Evolutionary conservation across 1,140 invertebrate genomes (phyloP), one percentile per base, ranked within the genome.

Genomic region (Pachypsylla venusta): DNA sequence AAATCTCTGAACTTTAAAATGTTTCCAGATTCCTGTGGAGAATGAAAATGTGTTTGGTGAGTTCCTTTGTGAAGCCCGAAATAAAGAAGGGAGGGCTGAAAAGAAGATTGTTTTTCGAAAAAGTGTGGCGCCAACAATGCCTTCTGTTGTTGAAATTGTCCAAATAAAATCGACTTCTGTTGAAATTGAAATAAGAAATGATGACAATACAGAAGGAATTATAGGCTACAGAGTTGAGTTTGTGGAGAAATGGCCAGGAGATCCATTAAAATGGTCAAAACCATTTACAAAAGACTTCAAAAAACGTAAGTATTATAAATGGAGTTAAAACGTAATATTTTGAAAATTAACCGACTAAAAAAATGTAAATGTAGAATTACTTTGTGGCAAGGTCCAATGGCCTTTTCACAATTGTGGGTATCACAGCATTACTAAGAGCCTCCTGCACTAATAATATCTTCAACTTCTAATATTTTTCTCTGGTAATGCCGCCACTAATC

Each of bases 221-320:
- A 5, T 48, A 19, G 42, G 42, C n/a, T 48, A 48, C 42, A 48
- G 42, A 22, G 42, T 48, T 7, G 42, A 48, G 42, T 48, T 48
- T 48, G 42, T 48, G 42, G 42, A 48, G 42, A 48, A 48, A 48
- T 48, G 42, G 42, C 42, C 42, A n/a, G 42, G 42, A n/a, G 42
- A 48, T 48, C 42, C 42, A 4, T 22, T 48, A 4, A 48, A 48
- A 48, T 48, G 42, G 42, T 7, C 42, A n/a, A 5, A 48, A 7
- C 42, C 42, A 7, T 48, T 48, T 48, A 5, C 22, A 19, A 48
- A 19, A 48, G 42, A 48, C 42, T 48, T 48, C 42, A 48, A 48
- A 48, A 48, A 48, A 48, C 42, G 42, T 48, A 19, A 48, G 42
- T 48, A 12, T 35, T 35, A 10, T n/a, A n/a, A n/a, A n/a, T n/a